Percentiles rank a stretch among this genome's conserved stretches.
Conservation (phyloP, 2,797 vertebrate species). For the Diceros bicornis region DNA sequence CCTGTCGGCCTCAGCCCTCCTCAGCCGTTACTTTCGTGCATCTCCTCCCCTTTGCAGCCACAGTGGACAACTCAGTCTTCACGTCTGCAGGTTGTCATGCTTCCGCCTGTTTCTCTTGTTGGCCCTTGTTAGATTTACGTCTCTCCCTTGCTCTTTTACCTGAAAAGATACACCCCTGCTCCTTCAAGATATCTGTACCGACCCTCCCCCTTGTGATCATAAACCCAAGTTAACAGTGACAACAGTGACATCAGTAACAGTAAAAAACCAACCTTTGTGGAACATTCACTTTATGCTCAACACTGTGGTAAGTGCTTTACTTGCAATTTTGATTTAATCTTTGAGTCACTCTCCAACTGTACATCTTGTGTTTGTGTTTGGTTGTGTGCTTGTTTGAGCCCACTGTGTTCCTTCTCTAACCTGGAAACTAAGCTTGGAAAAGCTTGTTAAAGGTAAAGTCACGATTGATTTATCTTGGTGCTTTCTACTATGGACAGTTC, state of each 20-base stretch:
- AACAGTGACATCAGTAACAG: neutral
- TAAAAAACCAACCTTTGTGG: neutral
- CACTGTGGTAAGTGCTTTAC: neutral
- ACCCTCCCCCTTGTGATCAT: neutral
- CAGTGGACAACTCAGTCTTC: neutral
- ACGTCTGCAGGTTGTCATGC: neutral
- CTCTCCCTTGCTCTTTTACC: neutral
- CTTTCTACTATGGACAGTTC: neutral
- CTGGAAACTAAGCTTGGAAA: neutral
- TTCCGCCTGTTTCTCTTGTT: neutral
- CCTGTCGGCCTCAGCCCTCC: neutral
- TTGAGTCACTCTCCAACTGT: neutral
- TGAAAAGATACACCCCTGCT: neutral
- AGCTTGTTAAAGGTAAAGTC: slow-evolving; percentile 34
- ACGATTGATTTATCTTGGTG: slow-evolving; percentile 19
- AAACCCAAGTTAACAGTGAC: neutral
- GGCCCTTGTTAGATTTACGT: neutral
- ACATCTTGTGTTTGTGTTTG: neutral
- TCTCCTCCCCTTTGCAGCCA: accelerated
- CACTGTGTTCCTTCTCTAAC: neutral
- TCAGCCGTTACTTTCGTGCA: neutral
- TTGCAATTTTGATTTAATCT: neutral
- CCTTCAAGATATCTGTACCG: neutral
- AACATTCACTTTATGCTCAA: neutral
- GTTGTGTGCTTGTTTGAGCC: neutral